Percentiles rank a stretch among this genome's conserved stretches.
These are phyloP conservation scores for Sebastes itinus DNA, from an alignment of 2,797 vertebrate species.

Conservation along the genomic window DNA sequence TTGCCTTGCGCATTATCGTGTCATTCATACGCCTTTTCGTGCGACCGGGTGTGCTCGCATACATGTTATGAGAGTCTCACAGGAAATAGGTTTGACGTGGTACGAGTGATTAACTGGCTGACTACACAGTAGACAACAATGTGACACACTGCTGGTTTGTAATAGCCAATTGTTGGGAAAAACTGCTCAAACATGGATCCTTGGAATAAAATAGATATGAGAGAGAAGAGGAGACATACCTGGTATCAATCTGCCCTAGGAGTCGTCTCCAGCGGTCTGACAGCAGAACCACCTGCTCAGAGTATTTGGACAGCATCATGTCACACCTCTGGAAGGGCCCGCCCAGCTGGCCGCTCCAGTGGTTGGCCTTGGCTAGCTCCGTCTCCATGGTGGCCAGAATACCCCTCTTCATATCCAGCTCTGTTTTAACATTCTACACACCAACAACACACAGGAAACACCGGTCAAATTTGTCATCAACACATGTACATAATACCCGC, in stretches of 20 bases:
- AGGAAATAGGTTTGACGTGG: neutral
- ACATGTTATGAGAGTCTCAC: neutral
- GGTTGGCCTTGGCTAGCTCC: slow-evolving; percentile 84
- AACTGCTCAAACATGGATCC: neutral
- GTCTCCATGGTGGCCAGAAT: slow-evolving; percentile 86
- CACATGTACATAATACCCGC: too few relatives aligned
- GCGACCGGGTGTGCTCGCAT: neutral
- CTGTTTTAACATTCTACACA: slow-evolving; percentile 86
- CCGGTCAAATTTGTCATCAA: neutral
- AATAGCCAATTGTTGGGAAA: neutral
- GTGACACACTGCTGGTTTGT: neutral
- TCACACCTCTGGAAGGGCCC: slow-evolving; percentile 87
- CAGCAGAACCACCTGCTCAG: slow-evolving; percentile 86
- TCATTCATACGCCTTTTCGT: too few relatives aligned
- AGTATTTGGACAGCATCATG: slow-evolving; percentile 89
- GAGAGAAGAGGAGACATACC: slow-evolving; percentile 72
- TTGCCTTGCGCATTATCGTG: too few relatives aligned
- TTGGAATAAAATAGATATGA: neutral
- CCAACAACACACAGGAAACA: neutral
- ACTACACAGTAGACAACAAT: neutral
- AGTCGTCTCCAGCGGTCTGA: slow-evolving; percentile 93
- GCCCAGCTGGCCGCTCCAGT: slow-evolving; percentile 86
- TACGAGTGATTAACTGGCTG: neutral
- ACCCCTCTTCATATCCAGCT: slow-evolving; percentile 88
- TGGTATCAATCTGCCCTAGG: slow-evolving; percentile 90